A percentile compares a stretch with the other conserved stretches of the same genome.
These are phyloP conservation scores for Hypomesus transpacificus DNA, from an alignment of 2,113 vertebrate species.

Conservation along the genomic window DNA sequence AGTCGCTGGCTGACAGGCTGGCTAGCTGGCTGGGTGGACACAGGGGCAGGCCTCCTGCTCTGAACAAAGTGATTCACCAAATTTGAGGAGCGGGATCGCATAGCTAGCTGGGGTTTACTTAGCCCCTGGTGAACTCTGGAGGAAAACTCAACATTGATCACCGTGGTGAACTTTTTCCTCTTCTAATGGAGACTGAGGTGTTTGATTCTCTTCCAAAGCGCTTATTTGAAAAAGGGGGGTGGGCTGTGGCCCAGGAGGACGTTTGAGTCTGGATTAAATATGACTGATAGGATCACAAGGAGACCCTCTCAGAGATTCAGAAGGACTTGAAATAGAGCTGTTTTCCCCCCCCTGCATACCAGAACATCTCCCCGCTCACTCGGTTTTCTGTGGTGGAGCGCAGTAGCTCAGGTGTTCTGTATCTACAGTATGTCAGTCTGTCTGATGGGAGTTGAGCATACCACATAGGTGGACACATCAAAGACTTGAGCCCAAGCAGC, in stretches of 20 bases:
- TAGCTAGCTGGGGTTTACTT: constrained; percentile 40
- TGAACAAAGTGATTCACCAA: constrained; percentile 76
- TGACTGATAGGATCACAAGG: constrained; percentile 65
- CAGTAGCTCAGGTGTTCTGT: constrained; percentile 64
- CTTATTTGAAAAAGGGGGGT: constrained; percentile 62
- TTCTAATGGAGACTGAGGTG: constrained; percentile 44
- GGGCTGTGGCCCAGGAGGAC: constrained; percentile 39
- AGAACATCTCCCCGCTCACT: constrained; percentile 61
- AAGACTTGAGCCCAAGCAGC: constrained; percentile 61
- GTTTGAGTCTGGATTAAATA: constrained; percentile 59
- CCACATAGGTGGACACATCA: constrained; percentile 60
- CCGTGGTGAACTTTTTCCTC: constrained; percentile 11
- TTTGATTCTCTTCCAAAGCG: constrained; percentile 55
- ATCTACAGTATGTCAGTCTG: constrained; percentile 51
- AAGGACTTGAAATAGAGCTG: constrained; percentile 65
- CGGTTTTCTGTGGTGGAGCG: constrained; percentile 49
- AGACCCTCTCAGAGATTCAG: constrained; percentile 61
- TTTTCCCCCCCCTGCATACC: constrained; percentile 62
- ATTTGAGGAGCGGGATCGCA: constrained; percentile 64
- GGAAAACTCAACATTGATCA: constrained; percentile 37
- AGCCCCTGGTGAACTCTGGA: constrained; percentile 47
- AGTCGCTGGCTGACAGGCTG: constrained; percentile 80
- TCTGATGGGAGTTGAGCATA: constrained; percentile 62
- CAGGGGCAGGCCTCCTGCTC: constrained; percentile 65
- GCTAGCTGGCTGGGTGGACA: constrained; percentile 48